phyloP scores from a whole-genome alignment of 2,797 vertebrate species.

The Coracias cyanogaster region DNA sequence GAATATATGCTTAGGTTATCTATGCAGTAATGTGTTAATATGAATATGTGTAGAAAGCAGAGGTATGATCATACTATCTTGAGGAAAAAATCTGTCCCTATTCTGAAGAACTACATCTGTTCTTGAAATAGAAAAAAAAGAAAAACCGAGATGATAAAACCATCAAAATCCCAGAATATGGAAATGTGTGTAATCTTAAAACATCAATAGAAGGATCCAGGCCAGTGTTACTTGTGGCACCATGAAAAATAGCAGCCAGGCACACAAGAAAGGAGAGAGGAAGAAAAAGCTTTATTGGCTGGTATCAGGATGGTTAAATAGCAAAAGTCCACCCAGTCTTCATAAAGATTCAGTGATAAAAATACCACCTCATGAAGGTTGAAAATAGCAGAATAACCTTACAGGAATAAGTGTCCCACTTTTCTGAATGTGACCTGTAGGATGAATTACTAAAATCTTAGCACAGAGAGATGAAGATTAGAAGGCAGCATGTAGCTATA shows the following conservation, averaged over 20 bases:
- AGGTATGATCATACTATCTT: not conserved
- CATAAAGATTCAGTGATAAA: slow-evolving; percentile 31
- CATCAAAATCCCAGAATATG: not conserved
- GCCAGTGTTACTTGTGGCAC: not conserved
- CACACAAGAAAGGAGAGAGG: not conserved
- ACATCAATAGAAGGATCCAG: not conserved
- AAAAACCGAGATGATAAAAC: not conserved
- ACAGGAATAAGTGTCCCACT: slow-evolving; percentile 40
- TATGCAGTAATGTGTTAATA: not conserved
- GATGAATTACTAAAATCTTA: slow-evolving; percentile 23
- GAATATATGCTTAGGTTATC: not conserved
- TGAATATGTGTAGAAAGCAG: not conserved
- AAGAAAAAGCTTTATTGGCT: not conserved
- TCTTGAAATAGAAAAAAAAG: not conserved
- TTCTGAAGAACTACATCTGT: not conserved
- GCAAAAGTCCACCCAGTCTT: not conserved
- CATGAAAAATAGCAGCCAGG: not conserved
- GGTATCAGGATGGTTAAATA: not conserved
- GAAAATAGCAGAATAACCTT: slow-evolving; percentile 48
- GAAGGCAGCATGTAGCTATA: not conserved
- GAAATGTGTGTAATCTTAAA: not conserved
- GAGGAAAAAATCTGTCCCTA: not conserved
- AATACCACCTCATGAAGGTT: not conserved
- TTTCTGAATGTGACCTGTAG: slow-evolving; percentile 40
- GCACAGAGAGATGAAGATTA: not conserved